Percentiles rank a stretch among this genome's conserved stretches.
phyloP scores from a whole-genome alignment of 2,797 vertebrate genomes.

The Macropodus opercularis region DNA sequence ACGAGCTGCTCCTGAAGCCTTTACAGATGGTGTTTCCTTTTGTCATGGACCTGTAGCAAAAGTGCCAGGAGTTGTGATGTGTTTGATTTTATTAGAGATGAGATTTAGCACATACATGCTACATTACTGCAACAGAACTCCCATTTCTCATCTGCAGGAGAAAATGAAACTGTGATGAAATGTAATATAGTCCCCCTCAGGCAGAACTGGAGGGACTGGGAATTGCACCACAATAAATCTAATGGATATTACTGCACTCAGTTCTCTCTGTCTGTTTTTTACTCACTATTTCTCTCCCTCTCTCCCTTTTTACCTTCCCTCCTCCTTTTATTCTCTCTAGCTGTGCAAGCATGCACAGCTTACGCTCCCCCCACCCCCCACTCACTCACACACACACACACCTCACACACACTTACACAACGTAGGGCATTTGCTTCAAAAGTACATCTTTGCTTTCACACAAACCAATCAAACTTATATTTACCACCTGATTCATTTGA shows the following conservation, averaged over 20 bases:
- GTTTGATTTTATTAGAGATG: slow-evolving; percentile 99
- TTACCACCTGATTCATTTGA: slow-evolving; percentile 82
- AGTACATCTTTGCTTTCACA: slow-evolving; percentile 82
- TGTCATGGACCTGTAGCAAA: slow-evolving; percentile 86
- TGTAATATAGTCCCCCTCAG: slow-evolving; percentile 99
- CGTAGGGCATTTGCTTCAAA: slow-evolving; percentile 85
- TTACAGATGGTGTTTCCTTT: slow-evolving; percentile 97
- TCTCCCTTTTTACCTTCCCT: slow-evolving; percentile 47
- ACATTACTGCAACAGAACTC: slow-evolving; percentile 95
- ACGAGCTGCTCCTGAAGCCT: slow-evolving; percentile 89
- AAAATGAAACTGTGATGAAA: slow-evolving; percentile 99
- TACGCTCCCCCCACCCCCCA: slow-evolving; percentile 56
- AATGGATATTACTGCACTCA: slow-evolving; percentile 98
- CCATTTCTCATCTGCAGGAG: slow-evolving; percentile 98
- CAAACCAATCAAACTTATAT: slow-evolving; percentile 86
- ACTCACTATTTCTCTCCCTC: slow-evolving; percentile 70
- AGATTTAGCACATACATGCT: slow-evolving; percentile 98
- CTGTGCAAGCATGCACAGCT: slow-evolving; percentile 45
- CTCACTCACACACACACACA: slow-evolving; percentile 42
- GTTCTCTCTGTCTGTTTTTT: slow-evolving; percentile 63
- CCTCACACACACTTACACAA: slow-evolving; percentile 72
- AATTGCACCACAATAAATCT: slow-evolving; percentile 99
- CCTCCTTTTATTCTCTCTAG: slow-evolving; percentile 51
- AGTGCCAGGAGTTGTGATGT: slow-evolving; percentile 95
- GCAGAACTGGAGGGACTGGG: slow-evolving; percentile 96